These are phyloP conservation scores for Rhamnusium bicolor DNA, from an alignment of 2,888 invertebrate genomes.

Conservation along the genomic window DNA sequence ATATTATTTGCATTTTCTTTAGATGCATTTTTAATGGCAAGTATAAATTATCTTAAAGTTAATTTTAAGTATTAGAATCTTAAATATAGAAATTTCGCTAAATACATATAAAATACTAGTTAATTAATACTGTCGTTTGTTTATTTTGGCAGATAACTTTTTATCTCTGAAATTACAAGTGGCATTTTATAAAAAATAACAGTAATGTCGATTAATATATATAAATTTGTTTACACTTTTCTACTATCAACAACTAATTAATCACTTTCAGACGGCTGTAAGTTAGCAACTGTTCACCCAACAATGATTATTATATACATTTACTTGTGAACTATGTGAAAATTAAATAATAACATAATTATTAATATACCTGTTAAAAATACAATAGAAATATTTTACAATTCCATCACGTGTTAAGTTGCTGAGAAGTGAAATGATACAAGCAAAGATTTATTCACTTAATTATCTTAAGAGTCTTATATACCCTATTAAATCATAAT, in stretches of 20 bases:
- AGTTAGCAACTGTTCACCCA: background rate
- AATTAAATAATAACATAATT: no score
- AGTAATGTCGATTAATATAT: background rate
- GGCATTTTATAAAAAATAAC: background rate
- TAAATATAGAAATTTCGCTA: no score
- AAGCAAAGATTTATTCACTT: background rate
- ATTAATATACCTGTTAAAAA: no score
- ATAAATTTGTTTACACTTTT: background rate
- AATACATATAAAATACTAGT: no score
- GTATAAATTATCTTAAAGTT: no score
- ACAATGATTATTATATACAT: no score
- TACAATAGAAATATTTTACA: background rate
- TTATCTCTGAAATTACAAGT: background rate
- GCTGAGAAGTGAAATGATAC: background rate
- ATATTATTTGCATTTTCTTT: no score
- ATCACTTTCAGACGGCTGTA: background rate
- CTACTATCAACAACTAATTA: background rate
- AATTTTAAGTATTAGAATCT: no score
- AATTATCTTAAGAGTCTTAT: no score
- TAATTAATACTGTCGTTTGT: background rate
- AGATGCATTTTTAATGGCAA: no score
- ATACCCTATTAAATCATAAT: no score
- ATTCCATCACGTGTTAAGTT: background rate
- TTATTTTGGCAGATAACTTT: background rate
- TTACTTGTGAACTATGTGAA: no score